A percentile compares a stretch with the other conserved stretches of the same genome.
Conservation (phyloP, 2,797 vertebrate species). For the Semotilus atromaculatus region DNA sequence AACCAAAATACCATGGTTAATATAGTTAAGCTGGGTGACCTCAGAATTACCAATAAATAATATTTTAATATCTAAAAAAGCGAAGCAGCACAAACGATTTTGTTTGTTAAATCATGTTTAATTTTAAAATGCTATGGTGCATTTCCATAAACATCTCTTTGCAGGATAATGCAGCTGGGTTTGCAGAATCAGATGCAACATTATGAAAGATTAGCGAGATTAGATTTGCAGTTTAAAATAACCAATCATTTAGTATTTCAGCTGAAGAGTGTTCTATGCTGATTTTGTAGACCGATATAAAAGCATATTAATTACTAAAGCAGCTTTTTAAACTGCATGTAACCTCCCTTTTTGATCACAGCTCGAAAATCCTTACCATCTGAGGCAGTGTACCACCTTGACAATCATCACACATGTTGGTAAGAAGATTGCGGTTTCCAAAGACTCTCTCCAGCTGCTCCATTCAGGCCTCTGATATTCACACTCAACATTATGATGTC, state of each 20-base stretch:
- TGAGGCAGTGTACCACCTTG: not conserved
- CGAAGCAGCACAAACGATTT: too few species aligned
- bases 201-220: not conserved
- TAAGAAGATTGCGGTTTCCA: conserved; percentile 64
- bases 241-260: not conserved
- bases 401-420: conserved; percentile 68
- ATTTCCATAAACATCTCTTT: not conserved
- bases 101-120: too few species aligned
- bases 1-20: too few species aligned
- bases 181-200: not conserved
- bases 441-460: conserved; percentile 51
- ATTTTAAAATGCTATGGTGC: not conserved
- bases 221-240: not conserved
- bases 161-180: not conserved
- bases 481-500: conserved; percentile 76
- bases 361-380: not conserved
- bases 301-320: not conserved
- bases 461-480: conserved; percentile 57
- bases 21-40: too few species aligned
- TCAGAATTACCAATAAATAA: too few species aligned
- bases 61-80: too few species aligned
- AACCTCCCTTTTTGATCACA: not conserved
- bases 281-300: not conserved
- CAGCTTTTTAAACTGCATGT: not conserved
- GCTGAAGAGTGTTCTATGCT: not conserved